These are phyloP conservation scores for Drosophila mayri DNA, from an alignment of 1,140 invertebrate species.

Conservation along the genomic window DNA sequence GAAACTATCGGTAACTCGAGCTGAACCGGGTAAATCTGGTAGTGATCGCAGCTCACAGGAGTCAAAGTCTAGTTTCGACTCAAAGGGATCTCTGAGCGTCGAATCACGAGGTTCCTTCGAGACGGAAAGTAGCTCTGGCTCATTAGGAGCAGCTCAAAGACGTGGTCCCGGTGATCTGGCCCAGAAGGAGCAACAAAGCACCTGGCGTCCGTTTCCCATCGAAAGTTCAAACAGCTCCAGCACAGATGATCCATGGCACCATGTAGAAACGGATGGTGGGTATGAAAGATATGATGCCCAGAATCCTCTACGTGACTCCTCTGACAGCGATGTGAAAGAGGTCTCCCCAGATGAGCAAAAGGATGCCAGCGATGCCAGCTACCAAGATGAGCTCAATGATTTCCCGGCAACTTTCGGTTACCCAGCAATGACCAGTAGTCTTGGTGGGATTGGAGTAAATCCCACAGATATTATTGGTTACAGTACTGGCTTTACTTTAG, in stretches of 20 bases:
- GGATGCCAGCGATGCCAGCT: conserved; percentile 86
- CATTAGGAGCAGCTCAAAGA: conserved; percentile 88
- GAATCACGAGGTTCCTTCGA: conserved; percentile 89
- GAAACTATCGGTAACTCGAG: conserved; percentile 66
- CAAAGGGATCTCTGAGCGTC: conserved; percentile 87
- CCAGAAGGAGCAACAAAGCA: conserved; percentile 89
- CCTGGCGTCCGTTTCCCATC: conserved; percentile 92
- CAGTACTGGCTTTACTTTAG: conserved; percentile 89
- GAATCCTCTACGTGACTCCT: conserved; percentile 85
- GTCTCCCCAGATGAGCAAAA: conserved; percentile 81
- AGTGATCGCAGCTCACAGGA: conserved; percentile 84
- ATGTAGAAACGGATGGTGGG: conserved; percentile 89
- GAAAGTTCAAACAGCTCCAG: conserved; percentile 92
- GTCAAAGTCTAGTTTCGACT: conserved; percentile 88
- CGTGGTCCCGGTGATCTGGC: conserved; percentile 86
- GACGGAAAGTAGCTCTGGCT: conserved; percentile 91
- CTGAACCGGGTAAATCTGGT: conserved; percentile 74
- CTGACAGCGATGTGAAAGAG: conserved; percentile 81
- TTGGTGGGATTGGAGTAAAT: conserved; percentile 86
- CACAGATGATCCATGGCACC: conserved; percentile 92
- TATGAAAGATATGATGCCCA: conserved; percentile 86
- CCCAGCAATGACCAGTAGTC: conserved; percentile 86
- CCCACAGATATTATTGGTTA: conserved; percentile 90
- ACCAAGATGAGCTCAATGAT: conserved; percentile 90
- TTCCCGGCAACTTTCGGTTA: conserved; percentile 90